A percentile compares a stretch with the other conserved stretches of the same genome.
These are phyloP conservation scores for Drosophila dives DNA, from an alignment of 2,888 invertebrate species.

Conservation along the genomic window DNA sequence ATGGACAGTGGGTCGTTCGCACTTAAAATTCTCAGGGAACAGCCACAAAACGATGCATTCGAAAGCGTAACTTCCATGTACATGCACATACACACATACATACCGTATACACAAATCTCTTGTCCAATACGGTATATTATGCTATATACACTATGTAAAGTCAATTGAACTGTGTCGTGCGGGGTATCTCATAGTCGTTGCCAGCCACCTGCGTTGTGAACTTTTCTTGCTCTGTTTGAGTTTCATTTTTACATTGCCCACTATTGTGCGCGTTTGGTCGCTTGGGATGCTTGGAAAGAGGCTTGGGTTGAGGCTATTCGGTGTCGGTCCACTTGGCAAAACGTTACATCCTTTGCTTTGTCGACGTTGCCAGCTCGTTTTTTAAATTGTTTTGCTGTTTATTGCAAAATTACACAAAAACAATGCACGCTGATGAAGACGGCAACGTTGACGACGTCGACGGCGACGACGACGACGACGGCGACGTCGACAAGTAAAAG, in stretches of 20 bases:
- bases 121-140: background rate
- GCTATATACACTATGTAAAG: background rate
- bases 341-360: slow-evolving; percentile 79
- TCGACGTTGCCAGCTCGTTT: slow-evolving; percentile 57
- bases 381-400: slow-evolving; percentile 81
- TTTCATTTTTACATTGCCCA: slow-evolving; percentile 63
- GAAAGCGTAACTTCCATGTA: slow-evolving; percentile 37
- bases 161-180: background rate
- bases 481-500: slow-evolving; percentile 40
- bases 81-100: slow-evolving; percentile 1
- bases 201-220: background rate
- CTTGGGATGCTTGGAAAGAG: background rate
- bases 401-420: slow-evolving; percentile 81
- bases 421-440: slow-evolving; percentile 78
- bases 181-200: slow-evolving; percentile 14
- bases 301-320: slow-evolving; percentile 30
- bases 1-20: slow-evolving; percentile 62
- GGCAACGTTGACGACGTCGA: slow-evolving; percentile 64
- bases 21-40: slow-evolving; percentile 52
- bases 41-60: slow-evolving; percentile 17
- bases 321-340: slow-evolving; percentile 76
- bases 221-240: slow-evolving; percentile 30
- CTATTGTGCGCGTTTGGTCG: slow-evolving; percentile 35
- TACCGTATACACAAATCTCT: slow-evolving; percentile 26
- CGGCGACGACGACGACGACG: slow-evolving; percentile 17